Conservation (phyloP, 2,888 invertebrate genomes). For the Hemithea aestivaria region DNA sequence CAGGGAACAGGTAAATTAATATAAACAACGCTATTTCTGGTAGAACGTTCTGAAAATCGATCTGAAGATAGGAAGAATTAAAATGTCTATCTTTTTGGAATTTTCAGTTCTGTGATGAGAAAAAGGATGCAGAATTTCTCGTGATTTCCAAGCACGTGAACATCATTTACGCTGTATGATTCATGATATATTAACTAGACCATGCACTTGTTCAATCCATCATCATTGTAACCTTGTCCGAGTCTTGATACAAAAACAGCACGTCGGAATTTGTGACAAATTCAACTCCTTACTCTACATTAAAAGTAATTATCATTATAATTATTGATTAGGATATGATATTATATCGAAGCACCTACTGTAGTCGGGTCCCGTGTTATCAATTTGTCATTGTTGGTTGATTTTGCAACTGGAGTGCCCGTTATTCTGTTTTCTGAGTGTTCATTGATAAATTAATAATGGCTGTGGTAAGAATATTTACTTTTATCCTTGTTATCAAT, state of each 20-base stretch:
- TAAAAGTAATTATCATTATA: conserved; percentile 35
- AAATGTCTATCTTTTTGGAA: too few species aligned
- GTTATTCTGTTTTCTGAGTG: conserved; percentile 36
- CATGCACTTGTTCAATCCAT: neutral
- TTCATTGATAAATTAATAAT: conserved; percentile 29
- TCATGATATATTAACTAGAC: neutral
- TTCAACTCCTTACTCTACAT: neutral
- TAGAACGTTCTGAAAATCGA: too few species aligned
- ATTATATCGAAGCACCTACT: conserved; percentile 47
- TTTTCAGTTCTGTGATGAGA: neutral
- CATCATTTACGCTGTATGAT: neutral
- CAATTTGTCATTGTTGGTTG: conserved; percentile 46
- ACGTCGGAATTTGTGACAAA: neutral
- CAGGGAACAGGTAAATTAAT: too few species aligned
- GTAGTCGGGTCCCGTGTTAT: conserved; percentile 31
- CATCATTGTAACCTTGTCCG: conserved; percentile 7
- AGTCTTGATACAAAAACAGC: conserved; percentile 1
- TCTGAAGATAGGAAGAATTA: too few species aligned
- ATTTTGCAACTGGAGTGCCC: conserved; percentile 49
- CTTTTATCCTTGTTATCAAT: too few species aligned
- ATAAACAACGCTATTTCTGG: too few species aligned
- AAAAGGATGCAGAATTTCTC: neutral
- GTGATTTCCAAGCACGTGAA: conserved; percentile 10
- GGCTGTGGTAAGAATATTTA: conserved; percentile 13
- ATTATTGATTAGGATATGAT: conserved; percentile 50